A percentile compares a stretch with the other conserved stretches of the same genome.
phyloP scores from a whole-genome alignment of 2,797 vertebrate genomes.

The Mastacembelus armatus region DNA sequence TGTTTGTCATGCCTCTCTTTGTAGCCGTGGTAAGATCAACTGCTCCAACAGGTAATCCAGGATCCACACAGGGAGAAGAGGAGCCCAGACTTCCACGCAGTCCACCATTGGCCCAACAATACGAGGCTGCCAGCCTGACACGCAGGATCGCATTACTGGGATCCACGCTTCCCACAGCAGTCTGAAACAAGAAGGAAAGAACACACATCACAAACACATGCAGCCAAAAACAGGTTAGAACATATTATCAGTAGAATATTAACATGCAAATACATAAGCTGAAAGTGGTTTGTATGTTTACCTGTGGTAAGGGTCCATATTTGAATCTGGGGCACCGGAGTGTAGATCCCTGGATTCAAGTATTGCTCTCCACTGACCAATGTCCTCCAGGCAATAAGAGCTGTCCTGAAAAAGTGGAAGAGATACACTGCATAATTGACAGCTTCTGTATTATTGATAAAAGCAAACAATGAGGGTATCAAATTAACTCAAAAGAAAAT shows the following conservation, averaged over 20 bases:
- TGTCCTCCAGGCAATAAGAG: conserved; percentile 89
- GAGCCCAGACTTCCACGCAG: conserved; percentile 93
- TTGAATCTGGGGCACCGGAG: conserved; percentile 88
- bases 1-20: conserved; percentile 88
- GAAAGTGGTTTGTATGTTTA: conserved; percentile 51
- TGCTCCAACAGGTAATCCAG: conserved; percentile 94
- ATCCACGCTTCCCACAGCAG: conserved; percentile 97
- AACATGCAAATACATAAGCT: not conserved
- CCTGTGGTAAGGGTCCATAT: conserved; percentile 97
- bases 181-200: conserved; percentile 69
- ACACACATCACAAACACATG: conserved; percentile 10
- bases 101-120: conserved; percentile 94
- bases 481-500: not conserved
- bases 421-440: not conserved
- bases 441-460: not conserved
- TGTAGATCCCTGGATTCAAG: conserved; percentile 91
- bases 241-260: not conserved
- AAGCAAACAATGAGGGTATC: not conserved
- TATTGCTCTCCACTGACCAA: conserved; percentile 94
- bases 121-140: conserved; percentile 93
- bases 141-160: conserved; percentile 89
- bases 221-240: not conserved
- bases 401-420: conserved; percentile 86
- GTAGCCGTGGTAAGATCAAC: conserved; percentile 94
- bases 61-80: conserved; percentile 92